Conservation (phyloP, 2,113 vertebrate genomes). For the Elephantulus edwardii region DNA sequence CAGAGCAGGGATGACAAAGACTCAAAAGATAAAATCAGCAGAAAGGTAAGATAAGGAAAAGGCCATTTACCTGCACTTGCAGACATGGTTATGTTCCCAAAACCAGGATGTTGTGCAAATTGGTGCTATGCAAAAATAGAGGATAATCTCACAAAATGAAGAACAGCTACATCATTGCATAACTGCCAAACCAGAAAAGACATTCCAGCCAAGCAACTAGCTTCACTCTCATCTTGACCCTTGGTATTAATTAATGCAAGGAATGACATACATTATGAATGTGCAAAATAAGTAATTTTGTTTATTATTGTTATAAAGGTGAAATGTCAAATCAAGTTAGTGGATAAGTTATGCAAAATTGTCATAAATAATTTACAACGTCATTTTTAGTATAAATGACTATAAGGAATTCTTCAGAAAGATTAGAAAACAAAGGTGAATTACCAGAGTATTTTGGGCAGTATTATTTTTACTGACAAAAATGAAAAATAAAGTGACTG, state of each 20-base stretch:
- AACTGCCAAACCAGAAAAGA: background rate
- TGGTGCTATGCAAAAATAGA: background rate
- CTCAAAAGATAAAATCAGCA: constrained; percentile 85
- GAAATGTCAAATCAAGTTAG: background rate
- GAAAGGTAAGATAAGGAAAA: constrained; percentile 88
- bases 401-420: background rate
- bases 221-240: background rate
- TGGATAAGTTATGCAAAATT: too few species aligned
- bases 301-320: background rate
- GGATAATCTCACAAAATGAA: background rate
- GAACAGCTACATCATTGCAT: background rate
- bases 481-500: background rate
- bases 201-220: background rate
- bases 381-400: background rate
- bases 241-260: background rate
- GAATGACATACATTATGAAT: background rate
- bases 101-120: background rate
- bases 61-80: background rate
- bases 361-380: background rate
- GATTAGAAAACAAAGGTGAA: background rate
- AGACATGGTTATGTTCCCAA: background rate
- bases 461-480: background rate
- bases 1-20: constrained; percentile 86
- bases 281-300: background rate
- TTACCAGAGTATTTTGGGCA: background rate